These are phyloP conservation scores for Leptinotarsa peninsularis DNA, from an alignment of 2,888 invertebrate species.

Conservation along the genomic window DNA sequence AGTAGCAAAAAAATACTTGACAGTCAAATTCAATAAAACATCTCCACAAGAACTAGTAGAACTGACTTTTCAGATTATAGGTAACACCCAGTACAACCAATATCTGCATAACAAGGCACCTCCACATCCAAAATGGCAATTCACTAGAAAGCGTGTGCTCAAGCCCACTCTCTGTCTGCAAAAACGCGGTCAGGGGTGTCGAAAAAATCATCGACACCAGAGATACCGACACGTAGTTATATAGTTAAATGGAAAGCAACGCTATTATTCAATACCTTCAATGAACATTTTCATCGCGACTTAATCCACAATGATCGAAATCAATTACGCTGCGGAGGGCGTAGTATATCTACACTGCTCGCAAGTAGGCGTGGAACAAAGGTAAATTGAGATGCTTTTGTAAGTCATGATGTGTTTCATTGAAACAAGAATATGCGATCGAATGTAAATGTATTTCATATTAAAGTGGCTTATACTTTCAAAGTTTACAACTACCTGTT, in stretches of 20 bases:
- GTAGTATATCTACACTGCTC: neutral
- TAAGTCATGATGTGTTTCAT: neutral
- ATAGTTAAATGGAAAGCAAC: conserved; percentile 25
- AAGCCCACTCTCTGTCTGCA: conserved; percentile 47
- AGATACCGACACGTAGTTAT: conserved; percentile 21
- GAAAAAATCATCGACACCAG: conserved; percentile 33
- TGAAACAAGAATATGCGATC: neutral
- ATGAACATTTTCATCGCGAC: conserved; percentile 27
- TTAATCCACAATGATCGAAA: conserved; percentile 25
- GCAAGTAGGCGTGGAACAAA: neutral
- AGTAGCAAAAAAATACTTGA: too few species aligned
- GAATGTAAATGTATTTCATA: too few species aligned
- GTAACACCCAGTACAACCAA: neutral
- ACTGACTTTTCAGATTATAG: neutral
- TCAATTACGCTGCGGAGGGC: conserved; percentile 15
- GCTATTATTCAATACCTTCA: conserved; percentile 24
- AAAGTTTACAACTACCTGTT: too few species aligned
- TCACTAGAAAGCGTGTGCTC: conserved; percentile 32
- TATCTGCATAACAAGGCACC: neutral
- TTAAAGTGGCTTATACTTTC: too few species aligned
- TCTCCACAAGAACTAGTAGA: too few species aligned
- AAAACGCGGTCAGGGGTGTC: conserved; percentile 52
- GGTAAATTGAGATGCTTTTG: neutral
- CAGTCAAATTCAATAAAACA: too few species aligned
- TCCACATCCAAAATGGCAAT: conserved; percentile 35